Evolutionary conservation across 1,140 invertebrate species (phyloP), one percentile per base, ranked within the genome.

Genomic region (Drosophila rufa): DNA sequence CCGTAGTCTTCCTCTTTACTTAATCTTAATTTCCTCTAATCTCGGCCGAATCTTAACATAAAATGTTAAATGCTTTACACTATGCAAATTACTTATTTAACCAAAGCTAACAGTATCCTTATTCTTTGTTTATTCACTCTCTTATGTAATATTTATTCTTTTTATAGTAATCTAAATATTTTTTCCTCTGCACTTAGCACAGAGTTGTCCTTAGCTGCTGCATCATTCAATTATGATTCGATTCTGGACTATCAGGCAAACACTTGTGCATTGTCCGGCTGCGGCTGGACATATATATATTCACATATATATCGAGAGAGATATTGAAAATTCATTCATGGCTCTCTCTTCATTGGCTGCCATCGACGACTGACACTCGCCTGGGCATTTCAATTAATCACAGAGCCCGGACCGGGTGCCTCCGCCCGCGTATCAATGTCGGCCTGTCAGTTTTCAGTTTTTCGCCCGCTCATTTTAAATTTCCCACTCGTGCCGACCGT

Each of bases 201-300:
- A 46, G 6, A 50, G 27, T 17, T 50, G 4, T 40, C 25, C 46
- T 7, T 22, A 15, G 11, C 30, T 43, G 30, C 19, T 43, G 48
- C 60, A 59, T 80, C 22, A 89, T 84, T 87, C 85, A 84, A 80
- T 89, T 87, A 89, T 74, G 73, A 67, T 68, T 84, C 73, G 76
- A 78, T 75, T 80, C 79, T 50, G 67, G 75, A 71, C 65, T 48
- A 55, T 78, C 51, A 5, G 36, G 42, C 42, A 55, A 47, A 45
- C 70, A 36, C 48, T 69, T 55, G 51, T 65, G 25, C 59, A 65
- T 42, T 80, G 68, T 69, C 17, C 8, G 64, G 5, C 36, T 27
- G 33, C 19, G 22, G 64, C 14, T 50, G 69, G 22, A 14, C 19
- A 55, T 42, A 36, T 56, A 47, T 40, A 22, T 38, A 43, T 51